phyloP scores from a whole-genome alignment of 2,888 invertebrate genomes.

The Pandemis heparana region DNA sequence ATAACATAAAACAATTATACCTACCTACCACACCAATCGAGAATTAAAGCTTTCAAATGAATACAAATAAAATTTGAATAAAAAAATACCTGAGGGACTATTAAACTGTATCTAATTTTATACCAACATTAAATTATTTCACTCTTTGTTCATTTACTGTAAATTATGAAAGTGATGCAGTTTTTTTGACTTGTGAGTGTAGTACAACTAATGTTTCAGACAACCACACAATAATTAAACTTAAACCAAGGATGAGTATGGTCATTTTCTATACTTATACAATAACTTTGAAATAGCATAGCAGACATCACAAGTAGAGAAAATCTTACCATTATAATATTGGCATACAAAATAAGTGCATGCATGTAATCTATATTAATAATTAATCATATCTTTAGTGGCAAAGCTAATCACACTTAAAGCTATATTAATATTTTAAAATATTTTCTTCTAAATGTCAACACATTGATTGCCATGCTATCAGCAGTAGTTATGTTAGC shows the following conservation, averaged over 20 bases:
- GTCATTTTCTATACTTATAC: background rate
- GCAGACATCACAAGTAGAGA: background rate
- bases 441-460: background rate
- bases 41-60: background rate
- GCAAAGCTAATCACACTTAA: constrained; percentile 30
- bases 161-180: too few species aligned
- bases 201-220: background rate
- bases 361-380: background rate
- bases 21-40: background rate
- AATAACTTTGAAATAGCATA: background rate
- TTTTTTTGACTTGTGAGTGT: too few species aligned
- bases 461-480: background rate
- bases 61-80: background rate
- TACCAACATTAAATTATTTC: background rate
- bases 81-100: too few species aligned
- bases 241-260: background rate
- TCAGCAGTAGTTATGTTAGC: background rate
- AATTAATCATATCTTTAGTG: constrained; percentile 8
- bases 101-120: background rate
- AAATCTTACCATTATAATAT: background rate
- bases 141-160: too few species aligned
- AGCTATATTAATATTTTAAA: constrained; percentile 10
- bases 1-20: too few species aligned
- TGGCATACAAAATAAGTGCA: background rate
- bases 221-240: background rate